Conservation (phyloP, 1,140 invertebrate genomes). For the Delia radicum region DNA sequence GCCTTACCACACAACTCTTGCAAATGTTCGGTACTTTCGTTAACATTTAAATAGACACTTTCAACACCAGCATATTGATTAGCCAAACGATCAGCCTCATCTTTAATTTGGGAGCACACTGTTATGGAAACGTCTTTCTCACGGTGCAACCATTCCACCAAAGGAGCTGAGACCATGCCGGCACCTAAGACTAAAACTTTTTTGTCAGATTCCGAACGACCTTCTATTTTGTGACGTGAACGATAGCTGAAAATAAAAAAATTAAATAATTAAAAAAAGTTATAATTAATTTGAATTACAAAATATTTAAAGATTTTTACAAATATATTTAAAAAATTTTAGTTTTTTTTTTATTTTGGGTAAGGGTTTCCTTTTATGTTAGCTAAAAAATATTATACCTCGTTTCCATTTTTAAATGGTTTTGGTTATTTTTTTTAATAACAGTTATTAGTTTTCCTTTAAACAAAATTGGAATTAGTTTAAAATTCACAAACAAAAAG, state of each 20-base stretch:
- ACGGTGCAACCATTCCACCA: conserved; percentile 90
- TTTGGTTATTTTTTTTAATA: no score
- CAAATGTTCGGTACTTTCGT: conserved; percentile 70
- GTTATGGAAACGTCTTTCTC: conserved; percentile 80
- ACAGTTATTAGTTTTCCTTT: no score
- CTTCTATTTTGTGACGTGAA: conserved; percentile 62
- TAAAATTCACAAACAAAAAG: no score
- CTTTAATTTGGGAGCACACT: conserved; percentile 83
- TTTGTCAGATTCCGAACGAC: conserved; percentile 57
- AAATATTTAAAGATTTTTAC: background rate
- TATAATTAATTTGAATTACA: background rate
- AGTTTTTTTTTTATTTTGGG: no score
- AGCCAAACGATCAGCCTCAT: conserved; percentile 83
- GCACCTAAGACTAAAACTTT: conserved; percentile 89
- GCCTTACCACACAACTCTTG: conserved; percentile 71
- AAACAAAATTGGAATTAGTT: no score
- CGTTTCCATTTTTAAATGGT: no score
- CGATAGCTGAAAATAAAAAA: conserved; percentile 41
- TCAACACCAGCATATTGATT: conserved; percentile 76
- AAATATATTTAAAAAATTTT: no score
- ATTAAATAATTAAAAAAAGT: background rate
- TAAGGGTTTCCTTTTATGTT: no score
- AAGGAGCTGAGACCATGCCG: conserved; percentile 88
- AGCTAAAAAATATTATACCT: no score
- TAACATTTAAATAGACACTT: conserved; percentile 79